Evolutionary conservation across 2,113 vertebrate genomes (phyloP), one percentile per base, ranked within the genome.

Genomic region (Platycercus adscitus): DNA sequence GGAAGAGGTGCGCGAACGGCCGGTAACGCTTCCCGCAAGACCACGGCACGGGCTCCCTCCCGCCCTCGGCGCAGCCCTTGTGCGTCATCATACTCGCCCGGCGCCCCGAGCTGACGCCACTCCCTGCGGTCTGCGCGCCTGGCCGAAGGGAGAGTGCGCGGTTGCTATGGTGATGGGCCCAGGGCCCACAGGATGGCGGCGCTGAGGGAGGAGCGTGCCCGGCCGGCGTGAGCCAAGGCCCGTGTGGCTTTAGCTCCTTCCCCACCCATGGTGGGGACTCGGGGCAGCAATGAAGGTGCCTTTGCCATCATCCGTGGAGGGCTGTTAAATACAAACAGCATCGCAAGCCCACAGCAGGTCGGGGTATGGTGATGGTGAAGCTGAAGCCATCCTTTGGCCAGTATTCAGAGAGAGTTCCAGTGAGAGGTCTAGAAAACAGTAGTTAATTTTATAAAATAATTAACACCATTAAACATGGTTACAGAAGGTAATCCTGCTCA

Each of bases 291-390:
- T 2, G 28, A 28, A 6, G 14, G 8, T 10, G 12, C 17, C 15
- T 26, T 12, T 2, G 43, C 2, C 4, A 11, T 2, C 41, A 1
- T 4, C 3, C 0, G 20, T 10, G 50, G 11, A 18, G 47, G 17
- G 55, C 14, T 23, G 23, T 60, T 39, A 37, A 5, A 33, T 23
- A 24, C 8, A 23, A 37, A 5, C 8, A 31, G 49, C 26, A 0
- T 8, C 9, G 5, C 7, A 9, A 6, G 28, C 5, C 37, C 58
- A 0, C 18, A 4, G 73, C 33, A 7, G 24, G 13, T 1, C 1
- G 46, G 29, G 33, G 11, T 4, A 3, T 8, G 66, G 28, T 2
- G 43, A 56, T 5, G 17, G 19, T 6, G 77, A 17, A 13, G 49
- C 31, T 4, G 71, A 26, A n/a, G 56, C 37, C 50, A 2, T 4